Conservation (phyloP, 2,888 invertebrate genomes). For the Dasypolia templi region DNA sequence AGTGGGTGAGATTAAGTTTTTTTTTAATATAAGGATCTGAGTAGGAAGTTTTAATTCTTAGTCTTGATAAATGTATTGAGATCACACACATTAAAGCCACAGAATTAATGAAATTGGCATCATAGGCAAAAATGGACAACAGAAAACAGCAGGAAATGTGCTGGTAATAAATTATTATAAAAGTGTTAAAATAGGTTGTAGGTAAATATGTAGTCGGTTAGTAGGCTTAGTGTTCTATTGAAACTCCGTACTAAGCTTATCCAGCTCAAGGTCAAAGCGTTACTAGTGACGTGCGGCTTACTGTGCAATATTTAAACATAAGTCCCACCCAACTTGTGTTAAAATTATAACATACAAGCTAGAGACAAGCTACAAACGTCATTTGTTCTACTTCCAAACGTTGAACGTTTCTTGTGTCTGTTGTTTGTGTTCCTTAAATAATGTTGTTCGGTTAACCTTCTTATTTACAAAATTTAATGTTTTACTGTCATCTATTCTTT, state of each 20-base stretch:
- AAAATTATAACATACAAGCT: slow-evolving; percentile 36
- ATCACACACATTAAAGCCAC: background rate
- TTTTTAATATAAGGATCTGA: slow-evolving; percentile 17
- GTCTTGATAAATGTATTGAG: slow-evolving; percentile 10
- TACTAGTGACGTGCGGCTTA: background rate
- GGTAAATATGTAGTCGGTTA: background rate
- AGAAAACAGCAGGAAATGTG: background rate
- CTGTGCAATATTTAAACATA: background rate
- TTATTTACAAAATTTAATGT: background rate
- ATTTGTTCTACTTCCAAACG: slow-evolving; percentile 41
- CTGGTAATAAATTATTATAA: background rate
- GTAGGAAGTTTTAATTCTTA: background rate
- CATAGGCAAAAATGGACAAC: background rate
- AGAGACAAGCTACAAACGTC: slow-evolving; percentile 38
- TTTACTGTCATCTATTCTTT: background rate
- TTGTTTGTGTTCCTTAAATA: slow-evolving; percentile 8
- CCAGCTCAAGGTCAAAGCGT: background rate
- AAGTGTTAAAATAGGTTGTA: background rate
- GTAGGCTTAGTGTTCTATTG: background rate
- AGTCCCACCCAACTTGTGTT: slow-evolving; percentile 22
- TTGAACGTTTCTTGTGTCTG: background rate
- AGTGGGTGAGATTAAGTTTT: slow-evolving; percentile 23
- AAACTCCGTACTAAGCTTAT: background rate
- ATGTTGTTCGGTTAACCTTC: background rate
- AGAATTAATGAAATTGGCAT: background rate